Evolutionary conservation across 1,140 invertebrate genomes (phyloP).

Genomic region (Drosophila grimshawi): DNA sequence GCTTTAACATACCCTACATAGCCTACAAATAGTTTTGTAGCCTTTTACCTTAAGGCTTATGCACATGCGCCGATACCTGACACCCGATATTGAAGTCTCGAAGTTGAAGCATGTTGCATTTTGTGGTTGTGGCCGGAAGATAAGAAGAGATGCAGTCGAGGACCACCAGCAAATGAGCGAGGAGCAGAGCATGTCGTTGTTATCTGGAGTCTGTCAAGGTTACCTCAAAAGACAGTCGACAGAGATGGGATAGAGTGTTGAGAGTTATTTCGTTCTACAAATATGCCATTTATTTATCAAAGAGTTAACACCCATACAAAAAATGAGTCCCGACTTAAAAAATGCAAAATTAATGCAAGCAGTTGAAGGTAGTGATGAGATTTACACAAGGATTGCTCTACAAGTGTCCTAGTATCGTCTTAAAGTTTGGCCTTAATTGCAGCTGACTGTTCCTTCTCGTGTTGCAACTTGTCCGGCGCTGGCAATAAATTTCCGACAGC

Average conservation of each 20-base stretch:
- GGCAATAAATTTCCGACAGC: conserved; percentile 91
- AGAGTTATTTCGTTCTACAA: conserved; percentile 44
- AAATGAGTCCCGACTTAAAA: conserved; percentile 56
- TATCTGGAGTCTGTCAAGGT: neutral
- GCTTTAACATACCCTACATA: neutral
- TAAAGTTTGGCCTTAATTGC: conserved; percentile 76
- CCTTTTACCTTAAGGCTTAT: neutral
- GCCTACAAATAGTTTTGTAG: neutral
- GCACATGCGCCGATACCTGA: conserved; percentile 15
- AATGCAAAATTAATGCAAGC: conserved; percentile 40
- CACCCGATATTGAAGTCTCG: conserved; percentile 3
- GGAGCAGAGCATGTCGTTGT: neutral
- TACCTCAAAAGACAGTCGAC: too few species aligned
- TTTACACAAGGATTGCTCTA: conserved; percentile 59
- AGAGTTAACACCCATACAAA: conserved; percentile 70
- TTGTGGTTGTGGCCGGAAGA: conserved; percentile 24
- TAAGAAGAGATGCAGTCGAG: neutral
- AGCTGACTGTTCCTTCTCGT: neutral
- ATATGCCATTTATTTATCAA: conserved; percentile 76
- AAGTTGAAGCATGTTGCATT: conserved; percentile 15
- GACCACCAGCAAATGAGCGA: conserved; percentile 27
- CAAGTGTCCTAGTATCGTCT: conserved; percentile 1
- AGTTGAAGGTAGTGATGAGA: conserved; percentile 39
- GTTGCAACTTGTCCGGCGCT: conserved; percentile 14
- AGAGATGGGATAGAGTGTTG: neutral